Evolutionary conservation across 2,888 invertebrate species (phyloP).

Genomic region (Synergus gifuensis): DNA sequence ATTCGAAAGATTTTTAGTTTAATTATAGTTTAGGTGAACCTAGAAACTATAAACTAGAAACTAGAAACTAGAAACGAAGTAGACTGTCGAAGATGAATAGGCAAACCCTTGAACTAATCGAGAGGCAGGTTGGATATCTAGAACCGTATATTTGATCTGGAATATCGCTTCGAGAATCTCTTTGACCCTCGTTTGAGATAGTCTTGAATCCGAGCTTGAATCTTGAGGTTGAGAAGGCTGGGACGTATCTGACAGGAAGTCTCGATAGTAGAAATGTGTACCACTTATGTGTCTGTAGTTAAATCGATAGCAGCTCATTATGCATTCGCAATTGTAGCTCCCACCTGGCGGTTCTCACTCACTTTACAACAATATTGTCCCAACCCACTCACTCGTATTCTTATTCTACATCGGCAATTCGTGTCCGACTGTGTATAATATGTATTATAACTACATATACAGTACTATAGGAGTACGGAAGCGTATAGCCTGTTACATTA

Average conservation of each 20-base stretch:
- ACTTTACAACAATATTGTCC: slow-evolving; percentile 51
- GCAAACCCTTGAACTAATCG: slow-evolving; percentile 25
- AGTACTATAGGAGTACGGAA: slow-evolving; percentile 27
- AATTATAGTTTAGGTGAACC: neutral
- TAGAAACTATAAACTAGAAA: neutral
- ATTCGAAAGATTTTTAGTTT: neutral
- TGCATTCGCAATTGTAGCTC: slow-evolving; percentile 53
- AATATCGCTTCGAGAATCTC: neutral
- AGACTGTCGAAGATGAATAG: slow-evolving; percentile 28
- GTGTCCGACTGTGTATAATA: slow-evolving; percentile 42
- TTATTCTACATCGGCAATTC: slow-evolving; percentile 44
- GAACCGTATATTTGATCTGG: slow-evolving; percentile 10
- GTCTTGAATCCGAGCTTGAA: neutral
- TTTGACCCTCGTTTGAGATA: slow-evolving; percentile 17
- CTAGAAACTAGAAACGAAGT: slow-evolving; percentile 22
- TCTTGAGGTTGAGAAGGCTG: slow-evolving; percentile 2
- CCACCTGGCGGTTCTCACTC: slow-evolving; percentile 55
- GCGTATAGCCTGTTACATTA: slow-evolving; percentile 30
- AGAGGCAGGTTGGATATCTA: neutral
- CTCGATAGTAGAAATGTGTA: slow-evolving; percentile 51
- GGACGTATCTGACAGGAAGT: slow-evolving; percentile 47
- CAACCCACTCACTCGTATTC: slow-evolving; percentile 47
- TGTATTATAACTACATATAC: slow-evolving; percentile 29
- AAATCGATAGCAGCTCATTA: slow-evolving; percentile 59
- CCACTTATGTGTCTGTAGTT: slow-evolving; percentile 44